phyloP scores from a whole-genome alignment of 2,888 invertebrate species.

The Dichetophora obliterata region DNA sequence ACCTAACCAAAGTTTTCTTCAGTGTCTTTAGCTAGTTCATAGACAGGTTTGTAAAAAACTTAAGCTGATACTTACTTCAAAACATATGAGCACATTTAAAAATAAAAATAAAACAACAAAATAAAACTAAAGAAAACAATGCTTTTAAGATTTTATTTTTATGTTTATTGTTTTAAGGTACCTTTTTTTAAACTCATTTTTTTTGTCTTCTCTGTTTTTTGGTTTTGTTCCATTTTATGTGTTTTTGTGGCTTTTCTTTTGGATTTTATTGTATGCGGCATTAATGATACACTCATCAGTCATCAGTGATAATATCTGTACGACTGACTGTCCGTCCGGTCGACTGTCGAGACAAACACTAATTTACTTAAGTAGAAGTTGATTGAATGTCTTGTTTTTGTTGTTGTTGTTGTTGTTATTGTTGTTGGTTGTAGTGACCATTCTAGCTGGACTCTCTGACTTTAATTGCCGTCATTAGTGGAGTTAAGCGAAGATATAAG shows the following conservation, averaged over 20 bases:
- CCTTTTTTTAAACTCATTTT: conserved; percentile 2
- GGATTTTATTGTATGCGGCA: conserved; percentile 28
- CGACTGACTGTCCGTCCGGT: conserved; percentile 7
- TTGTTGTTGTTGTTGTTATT: conserved; percentile 28
- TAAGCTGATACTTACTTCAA: too few species aligned
- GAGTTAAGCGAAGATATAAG: not conserved
- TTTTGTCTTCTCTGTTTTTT: not conserved
- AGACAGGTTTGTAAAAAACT: too few species aligned
- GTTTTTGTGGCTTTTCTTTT: not conserved
- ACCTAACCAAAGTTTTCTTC: too few species aligned
- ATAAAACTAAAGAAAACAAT: conserved; percentile 14
- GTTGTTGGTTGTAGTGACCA: conserved; percentile 12
- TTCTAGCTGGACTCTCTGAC: conserved; percentile 6
- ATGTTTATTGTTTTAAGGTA: conserved; percentile 18
- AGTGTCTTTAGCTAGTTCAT: too few species aligned
- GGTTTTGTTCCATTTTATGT: not conserved
- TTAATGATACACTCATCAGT: conserved; percentile 66
- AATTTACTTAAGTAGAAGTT: conserved; percentile 29
- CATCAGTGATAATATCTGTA: conserved; percentile 63
- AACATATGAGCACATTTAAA: too few species aligned
- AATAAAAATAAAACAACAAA: not conserved
- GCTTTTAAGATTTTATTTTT: conserved; percentile 29
- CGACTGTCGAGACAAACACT: not conserved
- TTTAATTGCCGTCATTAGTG: not conserved
- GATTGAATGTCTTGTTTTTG: conserved; percentile 26